Conservation (phyloP, 2,797 vertebrate genomes). For the Hylomyscus alleni region DNA sequence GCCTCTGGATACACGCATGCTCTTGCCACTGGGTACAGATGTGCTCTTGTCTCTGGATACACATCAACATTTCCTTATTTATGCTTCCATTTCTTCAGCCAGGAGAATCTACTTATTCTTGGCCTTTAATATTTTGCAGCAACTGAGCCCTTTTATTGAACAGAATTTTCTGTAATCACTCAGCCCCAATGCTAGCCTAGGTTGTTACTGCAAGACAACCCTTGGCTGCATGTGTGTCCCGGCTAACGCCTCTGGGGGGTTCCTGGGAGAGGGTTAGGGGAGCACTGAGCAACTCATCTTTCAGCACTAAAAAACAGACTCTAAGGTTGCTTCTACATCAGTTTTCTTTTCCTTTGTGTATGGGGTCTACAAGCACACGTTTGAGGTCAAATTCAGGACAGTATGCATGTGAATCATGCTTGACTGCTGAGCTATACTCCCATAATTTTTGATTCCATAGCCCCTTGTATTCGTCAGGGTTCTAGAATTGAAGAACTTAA, state of each 20-base stretch:
- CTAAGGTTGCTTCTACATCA: neutral
- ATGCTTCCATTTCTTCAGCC: neutral
- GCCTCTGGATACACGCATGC: neutral
- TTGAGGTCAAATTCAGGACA: neutral
- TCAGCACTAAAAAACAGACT: neutral
- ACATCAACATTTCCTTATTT: neutral
- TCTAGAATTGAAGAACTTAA: neutral
- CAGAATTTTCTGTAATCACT: neutral
- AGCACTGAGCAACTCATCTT: neutral
- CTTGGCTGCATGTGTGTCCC: neutral
- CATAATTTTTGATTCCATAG: constrained; percentile 1
- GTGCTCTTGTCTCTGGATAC: neutral
- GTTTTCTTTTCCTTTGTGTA: neutral
- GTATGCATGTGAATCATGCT: neutral
- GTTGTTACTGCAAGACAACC: neutral
- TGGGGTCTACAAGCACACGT: neutral
- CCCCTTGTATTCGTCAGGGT: neutral
- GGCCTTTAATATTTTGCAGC: neutral
- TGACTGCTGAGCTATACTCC: neutral
- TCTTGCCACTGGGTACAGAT: too few species aligned
- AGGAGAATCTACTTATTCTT: neutral
- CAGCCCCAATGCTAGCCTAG: neutral
- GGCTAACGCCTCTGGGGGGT: neutral
- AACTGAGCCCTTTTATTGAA: neutral
- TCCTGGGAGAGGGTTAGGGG: neutral